Conservation (phyloP, 2,797 vertebrate species). For the Neosalanx taihuensis region DNA sequence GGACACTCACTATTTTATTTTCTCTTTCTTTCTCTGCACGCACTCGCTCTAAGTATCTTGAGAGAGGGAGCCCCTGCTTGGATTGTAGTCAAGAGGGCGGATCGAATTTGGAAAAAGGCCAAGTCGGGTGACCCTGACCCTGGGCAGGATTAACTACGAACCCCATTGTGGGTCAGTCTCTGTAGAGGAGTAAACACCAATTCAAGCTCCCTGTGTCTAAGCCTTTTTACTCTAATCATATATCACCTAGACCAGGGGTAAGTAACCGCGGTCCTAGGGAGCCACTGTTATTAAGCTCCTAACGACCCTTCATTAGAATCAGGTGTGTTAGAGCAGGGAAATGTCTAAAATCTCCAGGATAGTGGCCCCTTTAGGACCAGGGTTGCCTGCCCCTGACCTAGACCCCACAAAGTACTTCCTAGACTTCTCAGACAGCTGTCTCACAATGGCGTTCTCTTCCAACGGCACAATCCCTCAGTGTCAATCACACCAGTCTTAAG, state of each 20-base stretch:
- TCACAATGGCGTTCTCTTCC: constrained; percentile 59
- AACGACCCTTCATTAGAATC: no score
- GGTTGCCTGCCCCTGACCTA: not conserved
- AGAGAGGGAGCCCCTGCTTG: constrained; percentile 19
- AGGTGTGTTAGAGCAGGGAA: no score
- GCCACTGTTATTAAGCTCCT: no score
- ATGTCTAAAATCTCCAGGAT: no score
- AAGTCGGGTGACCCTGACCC: constrained; percentile 42
- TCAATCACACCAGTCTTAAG: constrained; percentile 34
- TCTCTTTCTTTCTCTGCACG: not conserved
- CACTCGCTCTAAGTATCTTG: not conserved
- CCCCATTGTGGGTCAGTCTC: constrained; percentile 19
- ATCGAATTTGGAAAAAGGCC: constrained; percentile 49
- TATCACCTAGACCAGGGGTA: constrained; percentile 18
- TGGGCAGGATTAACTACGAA: constrained; percentile 22
- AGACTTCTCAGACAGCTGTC: constrained; percentile 45
- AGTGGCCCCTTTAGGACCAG: no score
- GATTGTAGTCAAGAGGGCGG: constrained; percentile 17
- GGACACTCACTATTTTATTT: not conserved
- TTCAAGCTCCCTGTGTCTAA: constrained; percentile 37
- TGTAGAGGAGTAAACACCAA: constrained; percentile 36
- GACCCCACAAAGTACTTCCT: constrained; percentile 15
- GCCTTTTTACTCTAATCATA: constrained; percentile 5
- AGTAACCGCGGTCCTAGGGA: no score
- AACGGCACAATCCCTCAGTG: constrained; percentile 73